A percentile compares a stretch with the other conserved stretches of the same genome.
These are phyloP conservation scores for Macaca fascicularis DNA, from an alignment of 2,113 vertebrate genomes.

Conservation along the genomic window T2T-MFA8v1.1 NC_088381.1:131782501-131783000, in stretches of 20 bases:
- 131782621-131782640: neutral
- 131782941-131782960: neutral
- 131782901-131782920: neutral
- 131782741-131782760: neutral
- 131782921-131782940: no score
- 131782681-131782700: neutral
- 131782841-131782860: neutral
- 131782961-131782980: neutral
- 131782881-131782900: neutral
- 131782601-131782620: neutral
- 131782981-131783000: neutral
- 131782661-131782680: neutral
- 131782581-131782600: neutral
- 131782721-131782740: neutral
- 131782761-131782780: neutral
- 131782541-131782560: neutral
- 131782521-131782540: neutral
- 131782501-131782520: neutral
- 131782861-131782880: neutral
- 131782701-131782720: neutral
- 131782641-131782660: neutral
- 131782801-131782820: neutral
- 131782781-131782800: neutral
- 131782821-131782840: neutral
- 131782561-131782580: neutral